Base-by-base conservation (phyloP, 2,797 vertebrate genomes). In the Betta splendens region DNA sequence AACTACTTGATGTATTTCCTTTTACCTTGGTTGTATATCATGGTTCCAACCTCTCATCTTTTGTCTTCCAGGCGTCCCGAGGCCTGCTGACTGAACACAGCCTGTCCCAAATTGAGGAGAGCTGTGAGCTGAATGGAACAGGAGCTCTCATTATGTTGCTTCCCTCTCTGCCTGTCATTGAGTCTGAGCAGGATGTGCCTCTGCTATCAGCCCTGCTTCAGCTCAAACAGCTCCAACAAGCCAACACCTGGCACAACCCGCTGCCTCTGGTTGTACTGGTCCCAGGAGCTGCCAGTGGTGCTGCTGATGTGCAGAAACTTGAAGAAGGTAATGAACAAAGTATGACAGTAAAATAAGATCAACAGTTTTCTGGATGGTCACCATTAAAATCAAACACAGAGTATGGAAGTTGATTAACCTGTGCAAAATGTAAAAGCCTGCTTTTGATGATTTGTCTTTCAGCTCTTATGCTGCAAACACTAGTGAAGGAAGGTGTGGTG, bases 141-240 rank as follows among this genome's bases (percentile, higher is more conserved):
- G 89, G 88, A 0, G 95, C 93, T 33, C 83, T 98, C 3, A 7
- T 98, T 35, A 83, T 96, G 81, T 77, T 99, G 68, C 91, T 99
- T 25, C 94, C 95, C 0, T 78, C 91, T 53, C 68, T 64, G 50
- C 66, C 81, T 2, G 20, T 42, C 47, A 42, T 62, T 0, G 85
- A 85, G 21, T 67, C 38, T 1, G 93, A 95, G 26, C 91, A 93
- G 65, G 96, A 97, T 1, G 81, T 95, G 0, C 91, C 92, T 25
- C 92, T 96, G 89, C 92, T 98, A 37, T 95, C 95, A 0, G 94
- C 95, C 0, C 67, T 96, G 61, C 89, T 98, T 31, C 96, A 98
- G 82, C 88, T 98, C 56, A 96, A 91, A 69, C 96, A 96, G 83
- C 84, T 98, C 2, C 94, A 98, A 59, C 93, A 97, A 63, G 94